Conservation (phyloP, 2,113 vertebrate species). For the Seriola aureovittata region DNA sequence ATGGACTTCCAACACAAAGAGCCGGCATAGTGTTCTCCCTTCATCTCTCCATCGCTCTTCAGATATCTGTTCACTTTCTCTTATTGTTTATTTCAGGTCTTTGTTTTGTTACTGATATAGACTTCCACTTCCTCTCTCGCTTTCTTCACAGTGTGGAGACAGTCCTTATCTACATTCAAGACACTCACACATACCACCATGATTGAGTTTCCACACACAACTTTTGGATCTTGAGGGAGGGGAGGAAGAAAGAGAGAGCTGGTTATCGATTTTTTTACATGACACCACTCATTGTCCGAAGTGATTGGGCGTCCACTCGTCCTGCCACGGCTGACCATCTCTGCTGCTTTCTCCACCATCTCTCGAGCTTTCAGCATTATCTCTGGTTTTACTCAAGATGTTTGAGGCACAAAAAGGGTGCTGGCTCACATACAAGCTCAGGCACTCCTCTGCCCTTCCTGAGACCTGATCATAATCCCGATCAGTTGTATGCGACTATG, state of each 20-base stretch:
- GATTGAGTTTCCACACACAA: constrained; percentile 3
- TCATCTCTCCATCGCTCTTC: constrained; percentile 15
- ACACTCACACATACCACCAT: background rate
- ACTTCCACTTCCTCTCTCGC: background rate
- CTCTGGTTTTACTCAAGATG: constrained; percentile 38
- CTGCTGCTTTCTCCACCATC: constrained; percentile 7
- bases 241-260: background rate
- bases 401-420: constrained; percentile 32
- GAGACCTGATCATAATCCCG: constrained; percentile 36
- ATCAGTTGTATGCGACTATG: constrained; percentile 40
- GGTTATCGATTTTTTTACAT: constrained; percentile 68
- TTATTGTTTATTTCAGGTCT: background rate
- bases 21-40: constrained; percentile 17
- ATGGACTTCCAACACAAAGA: constrained; percentile 56
- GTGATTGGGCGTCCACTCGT: constrained; percentile 53
- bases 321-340: constrained; percentile 33
- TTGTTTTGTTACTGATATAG: background rate
- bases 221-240: background rate
- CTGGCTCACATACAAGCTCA: constrained; percentile 3
- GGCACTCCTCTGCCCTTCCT: constrained; percentile 2
- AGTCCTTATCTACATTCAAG: background rate
- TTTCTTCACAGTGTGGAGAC: background rate
- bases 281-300: constrained; percentile 66
- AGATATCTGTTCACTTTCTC: constrained; percentile 16
- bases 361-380: constrained; percentile 39